Base-by-base conservation (phyloP, 2,888 invertebrate species). In the Platycnemis pennipes region DNA sequence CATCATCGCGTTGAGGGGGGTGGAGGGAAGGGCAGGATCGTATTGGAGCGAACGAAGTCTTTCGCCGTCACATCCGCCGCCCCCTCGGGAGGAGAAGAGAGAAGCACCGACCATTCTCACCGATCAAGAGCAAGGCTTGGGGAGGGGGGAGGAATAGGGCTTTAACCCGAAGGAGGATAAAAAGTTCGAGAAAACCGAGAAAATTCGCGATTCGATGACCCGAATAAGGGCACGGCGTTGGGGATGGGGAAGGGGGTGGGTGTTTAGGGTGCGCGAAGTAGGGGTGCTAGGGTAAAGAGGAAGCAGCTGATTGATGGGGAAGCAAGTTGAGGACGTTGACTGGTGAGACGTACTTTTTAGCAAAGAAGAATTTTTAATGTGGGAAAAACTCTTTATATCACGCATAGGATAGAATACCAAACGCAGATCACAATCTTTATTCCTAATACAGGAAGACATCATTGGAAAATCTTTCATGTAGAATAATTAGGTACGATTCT, bases 141-240 rank as follows among this genome's bases (percentile, higher is more conserved):
- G 22, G 19, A 26, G 26, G 8, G 63, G n/a, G 63, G n/a, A 22
- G 8, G 26, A 63, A 77, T 4, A 77, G 37, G 77, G 37, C 37
- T 77, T 77, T 77, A 77, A 63, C 63, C 63, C n/a, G 63, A 63
- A 26, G 63, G 63, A n/a, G 26, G 63, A 63, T 8, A 63, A 63
- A 63, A 63, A 26, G n/a, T 53, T 53, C 2, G n/a, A 22, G 26
- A 22, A 22, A 26, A 22, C 37, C 13, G 77, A 37, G 77, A 13
- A 77, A 77, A 37, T 77, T 77, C 13, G 77, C 77, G 77, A 77
- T 77, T 77, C 77, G 77, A 77, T 77, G 77, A 77, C 77, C 77
- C 77, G 77, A 77, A 77, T 77, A 77, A 77, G 13, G 77, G 37
- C 13, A 13, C 31, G n/a, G 7, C 3, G 56, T 7, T 22, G 56